Evolutionary conservation across 2,888 invertebrate species (phyloP).

Genomic region (Polydrusus tereticollis): DNA sequence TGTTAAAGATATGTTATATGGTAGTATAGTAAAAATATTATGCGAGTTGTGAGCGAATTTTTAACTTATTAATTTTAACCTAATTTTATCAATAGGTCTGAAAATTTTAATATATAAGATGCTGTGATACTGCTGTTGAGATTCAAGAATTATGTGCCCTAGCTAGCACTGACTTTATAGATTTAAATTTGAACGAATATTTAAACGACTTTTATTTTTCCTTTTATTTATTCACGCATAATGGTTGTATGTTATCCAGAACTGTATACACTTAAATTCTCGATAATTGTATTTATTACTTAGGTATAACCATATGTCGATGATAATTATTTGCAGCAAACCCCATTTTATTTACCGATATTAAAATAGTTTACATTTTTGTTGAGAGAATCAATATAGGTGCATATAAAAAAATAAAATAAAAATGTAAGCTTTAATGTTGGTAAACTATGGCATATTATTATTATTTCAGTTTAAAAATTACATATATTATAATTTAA

Average conservation of each 20-base stretch:
- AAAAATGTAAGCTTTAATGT: neutral
- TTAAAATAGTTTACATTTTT: neutral
- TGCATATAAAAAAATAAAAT: constrained; percentile 27
- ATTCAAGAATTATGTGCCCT: constrained; percentile 22
- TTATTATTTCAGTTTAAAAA: neutral
- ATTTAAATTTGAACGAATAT: constrained; percentile 6
- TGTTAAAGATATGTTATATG: constrained; percentile 33
- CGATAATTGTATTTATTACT: neutral
- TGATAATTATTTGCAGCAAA: neutral
- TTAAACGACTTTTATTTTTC: constrained; percentile 5
- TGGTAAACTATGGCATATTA: neutral
- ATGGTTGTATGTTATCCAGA: neutral
- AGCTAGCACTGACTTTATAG: neutral
- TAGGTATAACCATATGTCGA: neutral
- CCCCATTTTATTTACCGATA: neutral
- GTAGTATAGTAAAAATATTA: constrained; percentile 4
- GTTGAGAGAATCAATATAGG: constrained; percentile 46
- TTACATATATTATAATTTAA: neutral
- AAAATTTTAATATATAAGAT: constrained; percentile 7
- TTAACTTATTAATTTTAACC: neutral
- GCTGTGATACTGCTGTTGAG: constrained; percentile 35
- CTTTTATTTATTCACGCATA: neutral
- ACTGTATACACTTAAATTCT: neutral
- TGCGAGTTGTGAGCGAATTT: constrained; percentile 48
- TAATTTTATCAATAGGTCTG: constrained; percentile 33